Conservation (phyloP, 2,888 invertebrate genomes). For the Chrysopilus asiliformis region DNA sequence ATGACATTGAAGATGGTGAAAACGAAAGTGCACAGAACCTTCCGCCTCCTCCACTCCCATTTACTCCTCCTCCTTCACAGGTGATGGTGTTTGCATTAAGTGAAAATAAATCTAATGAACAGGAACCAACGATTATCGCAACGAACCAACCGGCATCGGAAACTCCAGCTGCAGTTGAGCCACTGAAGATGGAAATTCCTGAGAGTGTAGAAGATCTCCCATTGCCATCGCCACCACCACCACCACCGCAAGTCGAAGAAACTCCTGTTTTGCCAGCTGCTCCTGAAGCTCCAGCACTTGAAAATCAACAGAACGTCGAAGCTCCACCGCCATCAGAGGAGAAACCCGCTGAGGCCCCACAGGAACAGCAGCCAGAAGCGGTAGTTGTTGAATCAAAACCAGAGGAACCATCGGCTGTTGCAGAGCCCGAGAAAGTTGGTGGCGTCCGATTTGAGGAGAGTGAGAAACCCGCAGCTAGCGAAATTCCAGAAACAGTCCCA, state of each 20-base stretch:
- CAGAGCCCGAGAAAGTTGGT: too few relatives aligned
- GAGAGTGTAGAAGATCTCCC: too few relatives aligned
- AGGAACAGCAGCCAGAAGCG: too few relatives aligned
- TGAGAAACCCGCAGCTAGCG: background rate
- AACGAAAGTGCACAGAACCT: constrained; percentile 12
- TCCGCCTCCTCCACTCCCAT: constrained; percentile 55
- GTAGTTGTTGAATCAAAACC: too few relatives aligned
- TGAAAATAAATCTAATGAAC: constrained; percentile 15
- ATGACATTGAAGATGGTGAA: constrained; percentile 14
- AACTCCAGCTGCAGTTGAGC: background rate
- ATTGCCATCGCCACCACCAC: constrained; percentile 9
- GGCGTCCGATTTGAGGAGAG: background rate
- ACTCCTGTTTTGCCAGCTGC: background rate
- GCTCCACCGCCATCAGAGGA: too few relatives aligned
- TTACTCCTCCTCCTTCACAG: constrained; percentile 61
- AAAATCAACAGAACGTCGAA: too few relatives aligned
- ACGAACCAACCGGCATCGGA: background rate
- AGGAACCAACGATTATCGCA: background rate
- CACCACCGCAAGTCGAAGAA: background rate
- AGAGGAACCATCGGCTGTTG: too few relatives aligned
- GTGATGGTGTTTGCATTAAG: constrained; percentile 53
- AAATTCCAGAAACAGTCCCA: background rate
- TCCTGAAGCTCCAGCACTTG: too few relatives aligned
- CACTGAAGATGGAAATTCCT: background rate
- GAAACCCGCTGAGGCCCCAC: too few relatives aligned